Conservation (phyloP, 2,113 vertebrate species). For the Xyrauchen texanus region DNA sequence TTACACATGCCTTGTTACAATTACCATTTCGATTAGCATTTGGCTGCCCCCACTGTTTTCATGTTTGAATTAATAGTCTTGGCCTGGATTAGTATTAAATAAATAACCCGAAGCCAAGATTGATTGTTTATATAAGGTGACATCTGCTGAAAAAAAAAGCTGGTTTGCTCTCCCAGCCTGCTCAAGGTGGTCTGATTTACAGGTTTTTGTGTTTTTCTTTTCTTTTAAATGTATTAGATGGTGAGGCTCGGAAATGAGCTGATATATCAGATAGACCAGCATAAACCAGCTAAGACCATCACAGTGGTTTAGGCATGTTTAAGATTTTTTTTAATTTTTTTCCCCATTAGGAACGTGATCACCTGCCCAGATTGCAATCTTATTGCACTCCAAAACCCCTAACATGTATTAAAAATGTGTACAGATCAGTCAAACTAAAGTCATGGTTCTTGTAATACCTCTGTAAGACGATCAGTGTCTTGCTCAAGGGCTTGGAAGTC, state of each 20-base stretch:
- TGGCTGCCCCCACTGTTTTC: slow-evolving; percentile 19
- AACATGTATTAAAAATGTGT: not conserved
- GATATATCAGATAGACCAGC: no score
- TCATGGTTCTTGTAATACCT: not conserved
- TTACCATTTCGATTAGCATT: slow-evolving; percentile 48
- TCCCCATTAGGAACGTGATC: no score
- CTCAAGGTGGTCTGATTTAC: no score
- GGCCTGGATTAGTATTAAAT: slow-evolving; percentile 3
- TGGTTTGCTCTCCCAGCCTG: no score
- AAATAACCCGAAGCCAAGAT: not conserved
- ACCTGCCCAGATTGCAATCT: not conserved
- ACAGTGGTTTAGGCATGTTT: no score
- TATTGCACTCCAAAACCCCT: not conserved
- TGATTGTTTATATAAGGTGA: not conserved
- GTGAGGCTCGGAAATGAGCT: no score
- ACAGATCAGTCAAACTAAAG: not conserved
- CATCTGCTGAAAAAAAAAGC: no score
- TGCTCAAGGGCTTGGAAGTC: slow-evolving; percentile 13
- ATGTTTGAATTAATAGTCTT: slow-evolving; percentile 15
- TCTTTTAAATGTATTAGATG: no score
- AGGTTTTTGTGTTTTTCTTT: no score
- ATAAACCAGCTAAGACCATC: no score
- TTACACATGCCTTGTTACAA: slow-evolving; percentile 44
- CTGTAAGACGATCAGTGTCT: not conserved
- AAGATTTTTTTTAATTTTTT: no score